A percentile compares a stretch with the other conserved stretches of the same genome.
phyloP scores from a whole-genome alignment of 1,140 invertebrate genomes.

The Probaryconus sp. region DNA sequence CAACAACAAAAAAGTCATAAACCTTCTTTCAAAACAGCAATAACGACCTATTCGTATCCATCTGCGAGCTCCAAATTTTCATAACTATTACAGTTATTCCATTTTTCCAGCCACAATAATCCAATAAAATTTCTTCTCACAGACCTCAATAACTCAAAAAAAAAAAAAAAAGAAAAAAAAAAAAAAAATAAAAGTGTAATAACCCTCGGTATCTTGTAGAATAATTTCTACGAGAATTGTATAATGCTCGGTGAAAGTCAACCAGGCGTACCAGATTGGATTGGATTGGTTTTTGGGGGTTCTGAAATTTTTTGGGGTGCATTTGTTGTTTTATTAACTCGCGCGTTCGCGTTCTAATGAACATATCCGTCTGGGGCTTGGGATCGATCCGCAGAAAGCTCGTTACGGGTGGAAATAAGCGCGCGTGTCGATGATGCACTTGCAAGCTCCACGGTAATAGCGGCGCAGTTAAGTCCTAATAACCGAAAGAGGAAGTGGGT shows the following conservation, averaged over 20 bases:
- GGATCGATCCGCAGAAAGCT: slow-evolving; percentile 48
- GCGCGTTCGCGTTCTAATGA: slow-evolving; percentile 39
- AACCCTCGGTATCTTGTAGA: too few species aligned
- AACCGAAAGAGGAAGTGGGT: slow-evolving; percentile 48
- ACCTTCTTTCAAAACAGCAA: too few species aligned
- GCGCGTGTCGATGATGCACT: slow-evolving; percentile 20
- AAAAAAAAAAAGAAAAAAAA: too few species aligned
- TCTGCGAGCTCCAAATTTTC: too few species aligned
- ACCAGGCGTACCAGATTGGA: slow-evolving; percentile 1
- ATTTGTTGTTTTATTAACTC: slow-evolving; percentile 40
- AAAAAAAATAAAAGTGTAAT: too few species aligned
- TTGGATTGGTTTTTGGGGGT: slow-evolving; percentile 13
- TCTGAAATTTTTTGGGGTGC: slow-evolving; percentile 2
- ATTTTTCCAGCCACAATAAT: too few species aligned
- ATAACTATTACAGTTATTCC: too few species aligned
- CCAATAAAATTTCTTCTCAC: too few species aligned
- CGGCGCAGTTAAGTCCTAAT: slow-evolving; percentile 28
- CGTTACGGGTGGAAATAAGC: slow-evolving; percentile 41
- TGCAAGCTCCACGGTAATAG: slow-evolving; percentile 31
- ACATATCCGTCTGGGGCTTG: slow-evolving; percentile 30
- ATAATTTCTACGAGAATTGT: too few species aligned
- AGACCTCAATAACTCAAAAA: too few species aligned
- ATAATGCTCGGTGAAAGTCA: slow-evolving; percentile 29
- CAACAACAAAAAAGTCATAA: too few species aligned
- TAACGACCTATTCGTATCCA: too few species aligned